Base-by-base conservation (phyloP, 2,797 vertebrate species). In the Thunnus albacares region DNA sequence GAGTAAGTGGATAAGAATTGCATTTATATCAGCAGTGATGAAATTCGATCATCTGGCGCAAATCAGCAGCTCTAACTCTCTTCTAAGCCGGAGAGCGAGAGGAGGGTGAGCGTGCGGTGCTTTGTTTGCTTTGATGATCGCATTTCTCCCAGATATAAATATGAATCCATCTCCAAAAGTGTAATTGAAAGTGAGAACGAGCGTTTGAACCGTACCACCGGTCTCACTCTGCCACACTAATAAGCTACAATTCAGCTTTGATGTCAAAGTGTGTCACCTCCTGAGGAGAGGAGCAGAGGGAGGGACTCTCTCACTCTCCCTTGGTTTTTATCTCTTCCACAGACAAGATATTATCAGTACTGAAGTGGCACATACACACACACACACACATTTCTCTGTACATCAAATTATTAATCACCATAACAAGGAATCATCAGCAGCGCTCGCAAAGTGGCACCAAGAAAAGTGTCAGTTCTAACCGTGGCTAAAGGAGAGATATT, bases 121-220 rank as follows among this genome's bases (percentile, higher is more conserved):
- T 84, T 92, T 93, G 92, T 93, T 93, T 93, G 90, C 91, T 93
- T 93, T 95, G 91, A 95, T 93, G 90, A 94, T 90, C 88, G 72
- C 66, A 88, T 90, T 85, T 86, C 78, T 87, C 63, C 49, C 15
- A 65, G 87, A 90, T 91, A 88, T 88, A 81, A 90, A 90, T 91
- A 89, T 79, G 79, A 86, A 90, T 86, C 81, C 71, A 33, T 88
- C 80, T 87, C 71, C 80, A 80, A 76, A 92, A 85, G 84, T 80
- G 77, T 89, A 92, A 92, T 86, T 93, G 92, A 94, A 92, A 93
- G 90, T 72, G 86, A 92, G 90, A 75, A 56, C 18, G 61, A 84
- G 77, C 28, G 65, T 92, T 93, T 92, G 87, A 94, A 93, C 86
- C 30, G 3, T 53, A 57, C 72, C 81, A 76, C 66, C 51, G 62